Evolutionary conservation across 2,113 vertebrate genomes (phyloP), one percentile per base, ranked within the genome.

Genomic region (Crocuta crocuta): DNA sequence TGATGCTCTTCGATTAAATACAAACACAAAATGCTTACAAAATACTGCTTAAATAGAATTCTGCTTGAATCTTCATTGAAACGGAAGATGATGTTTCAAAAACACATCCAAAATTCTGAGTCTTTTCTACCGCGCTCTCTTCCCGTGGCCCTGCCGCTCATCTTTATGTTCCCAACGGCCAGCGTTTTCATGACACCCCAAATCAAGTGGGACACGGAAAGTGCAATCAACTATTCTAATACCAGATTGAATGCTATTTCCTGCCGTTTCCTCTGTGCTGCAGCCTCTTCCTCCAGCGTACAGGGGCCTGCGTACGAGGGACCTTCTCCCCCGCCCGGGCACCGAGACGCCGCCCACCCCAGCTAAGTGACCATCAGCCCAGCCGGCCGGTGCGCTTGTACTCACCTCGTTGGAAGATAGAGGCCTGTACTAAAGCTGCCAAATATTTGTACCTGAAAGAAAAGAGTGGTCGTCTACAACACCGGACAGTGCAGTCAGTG

Each of bases 401-500:
- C 99, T 99, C 98, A 99, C 99, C 99, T 99, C 91, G 99, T 99
- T 85, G 99, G 99, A 96, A 99, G 99, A 98, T 99, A 99, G 96
- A 99, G 99, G 58, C 99, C 99, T 89, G 99, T 99, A 98, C 99
- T 99, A 98, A 99, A 99, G 99, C 99, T 99, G 99, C 99, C 99
- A 98, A 99, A 99, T 98, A 99, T 99, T 98, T 99, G 99, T 76
- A 99, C 99, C 99, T 99, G 97, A 10, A 98, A 98, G 91, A 78
- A 45, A 74, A 96, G 65, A 94, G 61, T 1, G 0, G 9, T 2
- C 24, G 0, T 95, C 0, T 86, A 86, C 93, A 92, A 31, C 45
- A 79, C 2, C 13, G 0, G 45, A 21, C 63, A 83, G 70, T 33
- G 31, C 31, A 2, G 11, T 55, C 7, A 3, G 19, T 33, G 0